Percentiles rank a stretch among this genome's conserved stretches.
phyloP scores from a whole-genome alignment of 2,113 vertebrate genomes.

The Colaptes auratus region DNA sequence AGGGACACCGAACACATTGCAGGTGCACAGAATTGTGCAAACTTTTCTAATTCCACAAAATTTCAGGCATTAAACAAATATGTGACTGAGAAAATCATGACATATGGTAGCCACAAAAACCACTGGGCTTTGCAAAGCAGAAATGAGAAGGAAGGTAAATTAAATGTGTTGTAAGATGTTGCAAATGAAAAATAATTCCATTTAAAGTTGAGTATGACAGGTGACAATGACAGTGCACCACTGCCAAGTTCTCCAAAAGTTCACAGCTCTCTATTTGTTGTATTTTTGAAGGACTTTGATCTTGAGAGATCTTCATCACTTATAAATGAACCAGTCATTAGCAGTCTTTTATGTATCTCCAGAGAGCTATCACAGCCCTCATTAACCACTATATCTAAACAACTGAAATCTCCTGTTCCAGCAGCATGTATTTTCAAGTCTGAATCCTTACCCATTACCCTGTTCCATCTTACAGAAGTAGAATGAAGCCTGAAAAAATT shows the following conservation, averaged over 20 bases:
- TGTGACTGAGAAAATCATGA: neutral
- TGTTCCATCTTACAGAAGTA: constrained; percentile 2
- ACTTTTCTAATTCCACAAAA: neutral
- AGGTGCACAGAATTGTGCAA: neutral
- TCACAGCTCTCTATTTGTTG: constrained; percentile 12
- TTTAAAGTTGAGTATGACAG: neutral
- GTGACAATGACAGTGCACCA: neutral
- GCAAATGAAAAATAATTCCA: neutral
- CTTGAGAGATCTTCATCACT: constrained; percentile 64
- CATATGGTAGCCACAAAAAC: neutral
- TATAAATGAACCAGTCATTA: constrained; percentile 70
- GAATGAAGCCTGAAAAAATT: constrained; percentile 37
- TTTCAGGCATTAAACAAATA: neutral
- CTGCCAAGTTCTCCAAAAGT: neutral
- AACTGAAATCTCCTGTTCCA: constrained; percentile 41
- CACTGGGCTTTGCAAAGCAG: neutral
- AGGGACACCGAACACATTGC: neutral
- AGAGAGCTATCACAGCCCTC: constrained; percentile 56
- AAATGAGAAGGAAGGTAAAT: neutral
- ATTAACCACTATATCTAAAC: constrained; percentile 49
- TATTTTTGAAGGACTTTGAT: constrained; percentile 48
- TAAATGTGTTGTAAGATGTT: neutral
- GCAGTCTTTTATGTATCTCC: constrained; percentile 50
- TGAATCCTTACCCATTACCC: neutral
- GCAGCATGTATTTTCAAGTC: constrained; percentile 20